A percentile compares a stretch with the other conserved stretches of the same genome.
Evolutionary conservation across 2,888 invertebrate genomes (phyloP).

Genomic region (Harmothoe impar): DNA sequence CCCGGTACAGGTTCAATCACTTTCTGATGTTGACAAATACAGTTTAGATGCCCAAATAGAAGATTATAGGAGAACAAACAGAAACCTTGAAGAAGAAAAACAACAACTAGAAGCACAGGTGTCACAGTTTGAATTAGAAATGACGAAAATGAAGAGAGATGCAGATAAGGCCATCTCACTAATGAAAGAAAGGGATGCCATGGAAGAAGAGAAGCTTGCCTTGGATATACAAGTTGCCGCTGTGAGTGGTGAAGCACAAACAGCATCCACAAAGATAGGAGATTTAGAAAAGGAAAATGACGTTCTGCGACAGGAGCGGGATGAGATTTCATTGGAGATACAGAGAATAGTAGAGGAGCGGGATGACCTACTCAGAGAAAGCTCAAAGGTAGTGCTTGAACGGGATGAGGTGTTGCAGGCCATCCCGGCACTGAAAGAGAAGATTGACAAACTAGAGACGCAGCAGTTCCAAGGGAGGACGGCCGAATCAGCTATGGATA

Average conservation of each 20-base stretch:
- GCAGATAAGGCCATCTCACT: background rate
- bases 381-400: slow-evolving; percentile 73
- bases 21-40: background rate
- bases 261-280: background rate
- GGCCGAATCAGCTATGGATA: background rate
- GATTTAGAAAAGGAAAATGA: slow-evolving; percentile 15
- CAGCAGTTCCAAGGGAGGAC: background rate
- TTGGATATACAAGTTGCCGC: slow-evolving; percentile 20
- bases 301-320: slow-evolving; percentile 74
- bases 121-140: background rate
- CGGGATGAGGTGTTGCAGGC: slow-evolving; percentile 74
- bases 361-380: background rate
- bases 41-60: background rate
- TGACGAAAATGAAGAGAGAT: background rate
- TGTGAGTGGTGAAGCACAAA: background rate
- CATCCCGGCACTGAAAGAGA: slow-evolving; percentile 74
- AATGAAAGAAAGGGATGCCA: background rate
- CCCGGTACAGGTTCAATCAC: background rate
- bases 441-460: slow-evolving; percentile 65
- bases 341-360: slow-evolving; percentile 69
- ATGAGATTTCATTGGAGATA: slow-evolving; percentile 72
- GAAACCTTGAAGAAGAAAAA: slow-evolving; percentile 34
- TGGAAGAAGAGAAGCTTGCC: slow-evolving; percentile 33
- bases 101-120: slow-evolving; percentile 17
- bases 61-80: background rate